A percentile compares a stretch with the other conserved stretches of the same genome.
These are phyloP conservation scores for Andrena flavipes DNA, from an alignment of 2,888 invertebrate genomes.

Conservation along the genomic window DNA sequence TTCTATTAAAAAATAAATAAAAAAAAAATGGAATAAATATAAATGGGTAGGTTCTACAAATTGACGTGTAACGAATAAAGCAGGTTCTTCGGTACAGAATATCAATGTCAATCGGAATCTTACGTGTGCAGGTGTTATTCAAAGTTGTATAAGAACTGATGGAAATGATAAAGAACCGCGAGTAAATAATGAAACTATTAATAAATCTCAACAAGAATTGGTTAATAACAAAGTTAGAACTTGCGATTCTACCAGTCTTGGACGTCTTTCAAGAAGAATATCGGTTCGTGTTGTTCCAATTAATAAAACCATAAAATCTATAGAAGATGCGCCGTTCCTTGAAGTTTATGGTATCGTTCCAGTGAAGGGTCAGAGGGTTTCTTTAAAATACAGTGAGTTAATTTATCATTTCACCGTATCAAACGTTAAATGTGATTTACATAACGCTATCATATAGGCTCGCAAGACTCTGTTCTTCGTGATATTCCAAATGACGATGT, in stretches of 20 bases:
- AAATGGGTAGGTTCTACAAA: conserved; percentile 86
- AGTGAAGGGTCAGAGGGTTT: conserved; percentile 55
- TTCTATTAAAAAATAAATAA: conserved; percentile 25
- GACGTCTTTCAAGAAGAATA: conserved; percentile 66
- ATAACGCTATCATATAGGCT: conserved; percentile 34
- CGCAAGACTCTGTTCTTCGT: conserved; percentile 48
- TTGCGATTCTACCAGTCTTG: conserved; percentile 41
- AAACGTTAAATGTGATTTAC: conserved; percentile 12
- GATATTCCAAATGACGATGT: conserved; percentile 45
- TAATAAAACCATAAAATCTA: conserved; percentile 59
- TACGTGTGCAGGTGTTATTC: conserved; percentile 69
- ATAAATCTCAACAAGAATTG: conserved; percentile 22
- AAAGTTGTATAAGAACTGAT: conserved; percentile 72
- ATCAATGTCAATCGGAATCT: conserved; percentile 76
- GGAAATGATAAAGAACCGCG: conserved; percentile 56
- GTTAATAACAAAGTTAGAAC: conserved; percentile 28
- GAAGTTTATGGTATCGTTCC: conserved; percentile 77
- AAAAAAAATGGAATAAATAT: conserved; percentile 59
- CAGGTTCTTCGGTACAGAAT: not conserved
- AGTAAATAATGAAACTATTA: conserved; percentile 17
- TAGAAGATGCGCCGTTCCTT: conserved; percentile 74
- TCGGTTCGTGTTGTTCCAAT: conserved; percentile 78
- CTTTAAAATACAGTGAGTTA: conserved; percentile 55
- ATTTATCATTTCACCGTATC: not conserved
- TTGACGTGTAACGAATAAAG: conserved; percentile 1